These are phyloP conservation scores for Osmerus eperlanus DNA, from an alignment of 2,113 vertebrate genomes.

Conservation along the genomic window DNA sequence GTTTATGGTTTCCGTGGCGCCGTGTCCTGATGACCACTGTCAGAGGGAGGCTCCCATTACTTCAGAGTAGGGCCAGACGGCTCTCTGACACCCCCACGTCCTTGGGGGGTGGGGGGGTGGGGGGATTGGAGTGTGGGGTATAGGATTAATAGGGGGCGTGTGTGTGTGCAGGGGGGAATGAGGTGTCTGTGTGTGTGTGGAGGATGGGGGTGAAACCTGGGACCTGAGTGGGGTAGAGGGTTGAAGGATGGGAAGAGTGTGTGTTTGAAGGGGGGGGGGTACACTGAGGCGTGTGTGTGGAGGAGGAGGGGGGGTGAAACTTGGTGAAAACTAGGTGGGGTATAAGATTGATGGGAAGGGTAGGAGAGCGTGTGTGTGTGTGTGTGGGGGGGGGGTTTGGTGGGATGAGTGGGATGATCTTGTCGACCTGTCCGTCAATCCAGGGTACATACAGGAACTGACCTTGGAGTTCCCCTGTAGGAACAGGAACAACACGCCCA, in stretches of 20 bases:
- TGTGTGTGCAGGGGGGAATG: too few species aligned
- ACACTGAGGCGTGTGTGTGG: slow-evolving; percentile 13
- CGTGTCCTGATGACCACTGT: slow-evolving; percentile 76
- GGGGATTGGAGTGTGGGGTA: too few species aligned
- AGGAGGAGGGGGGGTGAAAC: slow-evolving; percentile 61
- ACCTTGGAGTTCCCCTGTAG: too few species aligned
- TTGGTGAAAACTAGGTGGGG: slow-evolving; percentile 60
- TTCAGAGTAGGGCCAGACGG: slow-evolving; percentile 62
- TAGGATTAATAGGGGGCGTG: too few species aligned
- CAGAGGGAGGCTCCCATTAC: slow-evolving; percentile 72
- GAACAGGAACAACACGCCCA: too few species aligned
- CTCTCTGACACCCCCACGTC: slow-evolving; percentile 66
- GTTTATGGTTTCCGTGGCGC: slow-evolving; percentile 74
- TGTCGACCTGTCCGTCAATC: too few species aligned
- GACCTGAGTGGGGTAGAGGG: too few species aligned
- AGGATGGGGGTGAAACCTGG: not conserved
- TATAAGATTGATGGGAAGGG: too few species aligned
- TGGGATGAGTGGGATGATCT: not conserved
- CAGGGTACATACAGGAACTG: too few species aligned
- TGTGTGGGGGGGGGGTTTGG: not conserved
- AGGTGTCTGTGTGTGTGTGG: too few species aligned
- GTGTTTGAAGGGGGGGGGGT: slow-evolving; percentile 20
- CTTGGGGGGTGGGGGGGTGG: slow-evolving; percentile 61
- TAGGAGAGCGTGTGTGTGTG: not conserved
- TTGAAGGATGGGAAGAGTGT: slow-evolving; percentile 60